Conservation (phyloP, 2,113 vertebrate genomes). For the Talpa occidentalis region DNA sequence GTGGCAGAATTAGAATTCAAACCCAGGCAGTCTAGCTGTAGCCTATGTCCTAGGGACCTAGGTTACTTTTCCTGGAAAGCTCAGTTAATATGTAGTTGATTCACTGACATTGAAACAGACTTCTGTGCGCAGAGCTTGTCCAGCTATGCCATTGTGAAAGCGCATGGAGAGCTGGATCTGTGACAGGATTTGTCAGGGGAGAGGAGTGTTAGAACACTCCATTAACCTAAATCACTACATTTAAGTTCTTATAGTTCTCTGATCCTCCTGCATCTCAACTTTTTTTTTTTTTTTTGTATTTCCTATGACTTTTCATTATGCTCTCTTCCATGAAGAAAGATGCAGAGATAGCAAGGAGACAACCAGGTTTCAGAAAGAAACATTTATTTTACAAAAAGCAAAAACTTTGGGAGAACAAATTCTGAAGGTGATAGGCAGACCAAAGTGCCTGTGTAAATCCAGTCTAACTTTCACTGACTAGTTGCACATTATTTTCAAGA, state of each 20-base stretch:
- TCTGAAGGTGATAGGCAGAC: not conserved
- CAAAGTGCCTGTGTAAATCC: not conserved
- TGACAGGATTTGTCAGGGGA: no score
- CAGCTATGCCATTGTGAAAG: no score
- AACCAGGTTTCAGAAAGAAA: not conserved
- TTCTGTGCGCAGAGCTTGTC: no score
- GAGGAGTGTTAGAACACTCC: not conserved
- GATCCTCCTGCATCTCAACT: not conserved
- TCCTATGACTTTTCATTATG: not conserved
- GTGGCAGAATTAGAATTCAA: not conserved
- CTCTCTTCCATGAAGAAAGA: constrained; percentile 10
- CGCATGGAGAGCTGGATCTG: no score
- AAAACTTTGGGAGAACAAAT: not conserved
- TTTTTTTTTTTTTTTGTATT: not conserved
- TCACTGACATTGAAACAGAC: no score
- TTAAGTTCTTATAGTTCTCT: not conserved
- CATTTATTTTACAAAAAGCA: not conserved
- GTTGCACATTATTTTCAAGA: not conserved
- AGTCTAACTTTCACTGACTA: not conserved
- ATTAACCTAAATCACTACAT: not conserved
- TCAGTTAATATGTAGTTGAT: no score
- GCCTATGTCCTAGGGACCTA: not conserved
- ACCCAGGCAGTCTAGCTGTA: not conserved
- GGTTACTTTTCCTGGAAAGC: no score
- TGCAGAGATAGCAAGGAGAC: not conserved